These are phyloP conservation scores for Coremacera marginata DNA, from an alignment of 2,888 invertebrate genomes.

Conservation along the genomic window DNA sequence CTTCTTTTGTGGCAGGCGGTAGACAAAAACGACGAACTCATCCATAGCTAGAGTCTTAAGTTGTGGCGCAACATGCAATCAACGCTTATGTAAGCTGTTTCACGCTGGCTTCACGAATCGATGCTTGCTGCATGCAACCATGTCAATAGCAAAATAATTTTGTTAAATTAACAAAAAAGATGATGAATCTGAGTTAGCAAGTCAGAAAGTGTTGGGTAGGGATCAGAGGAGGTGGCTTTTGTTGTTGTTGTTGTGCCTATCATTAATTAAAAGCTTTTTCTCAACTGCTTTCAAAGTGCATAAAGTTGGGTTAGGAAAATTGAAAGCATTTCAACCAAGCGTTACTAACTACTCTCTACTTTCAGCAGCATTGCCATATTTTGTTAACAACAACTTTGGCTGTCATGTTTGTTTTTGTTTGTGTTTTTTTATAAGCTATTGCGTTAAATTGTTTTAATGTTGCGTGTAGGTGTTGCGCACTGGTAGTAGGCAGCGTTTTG, in stretches of 20 bases:
- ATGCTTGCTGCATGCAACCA: constrained; percentile 3
- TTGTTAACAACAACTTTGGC: too few relatives aligned
- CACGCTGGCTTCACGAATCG: background rate
- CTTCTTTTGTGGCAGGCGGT: background rate
- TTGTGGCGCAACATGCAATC: background rate
- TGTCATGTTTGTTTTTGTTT: too few relatives aligned
- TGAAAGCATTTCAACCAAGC: too few relatives aligned
- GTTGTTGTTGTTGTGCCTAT: background rate
- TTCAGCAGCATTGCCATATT: too few relatives aligned
- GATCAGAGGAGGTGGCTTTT: too few relatives aligned
- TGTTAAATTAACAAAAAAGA: background rate
- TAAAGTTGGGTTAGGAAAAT: background rate
- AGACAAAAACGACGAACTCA: background rate
- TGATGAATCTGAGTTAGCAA: background rate
- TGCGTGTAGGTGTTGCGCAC: constrained; percentile 6
- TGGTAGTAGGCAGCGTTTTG: background rate
- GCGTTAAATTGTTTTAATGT: background rate
- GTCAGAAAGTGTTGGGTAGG: background rate
- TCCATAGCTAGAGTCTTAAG: background rate
- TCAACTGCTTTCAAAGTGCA: background rate
- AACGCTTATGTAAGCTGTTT: background rate
- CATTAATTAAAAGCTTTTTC: background rate
- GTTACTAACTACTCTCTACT: too few relatives aligned
- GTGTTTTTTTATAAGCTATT: too few relatives aligned
- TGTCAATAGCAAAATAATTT: constrained; percentile 12